These are phyloP conservation scores for Rostratula benghalensis DNA, from an alignment of 2,113 vertebrate genomes.

Conservation along the genomic window DNA sequence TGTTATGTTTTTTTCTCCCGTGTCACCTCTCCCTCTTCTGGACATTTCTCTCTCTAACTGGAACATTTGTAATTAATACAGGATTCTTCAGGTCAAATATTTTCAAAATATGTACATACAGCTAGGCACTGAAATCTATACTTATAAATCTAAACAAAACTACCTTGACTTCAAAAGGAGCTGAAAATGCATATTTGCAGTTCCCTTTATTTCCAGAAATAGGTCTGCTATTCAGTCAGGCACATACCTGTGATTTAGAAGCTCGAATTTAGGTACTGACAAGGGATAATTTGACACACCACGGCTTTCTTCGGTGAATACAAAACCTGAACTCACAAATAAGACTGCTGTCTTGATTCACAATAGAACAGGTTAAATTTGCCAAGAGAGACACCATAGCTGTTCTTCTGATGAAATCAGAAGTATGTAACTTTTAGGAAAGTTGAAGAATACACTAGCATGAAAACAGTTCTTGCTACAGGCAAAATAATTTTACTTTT, in stretches of 20 bases:
- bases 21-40: neutral
- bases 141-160: neutral
- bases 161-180: neutral
- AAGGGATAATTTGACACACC: neutral
- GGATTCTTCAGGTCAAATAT: neutral
- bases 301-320: neutral
- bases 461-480: conserved; percentile 30
- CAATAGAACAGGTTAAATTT: neutral
- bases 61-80: neutral
- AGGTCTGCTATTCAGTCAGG: neutral
- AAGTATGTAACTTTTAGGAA: conserved; percentile 36
- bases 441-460: conserved; percentile 7
- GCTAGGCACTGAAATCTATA: neutral
- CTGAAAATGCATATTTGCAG: neutral
- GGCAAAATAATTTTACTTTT: conserved; percentile 60
- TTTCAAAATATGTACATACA: neutral
- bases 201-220: conserved; percentile 1
- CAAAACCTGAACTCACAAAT: neutral
- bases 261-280: neutral
- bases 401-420: conserved; percentile 10
- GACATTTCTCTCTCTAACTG: neutral
- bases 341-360: neutral
- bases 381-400: neutral
- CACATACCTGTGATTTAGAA: neutral
- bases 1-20: neutral